Base-by-base conservation (phyloP, 2,797 vertebrate species). In the Liasis olivaceus region DNA sequence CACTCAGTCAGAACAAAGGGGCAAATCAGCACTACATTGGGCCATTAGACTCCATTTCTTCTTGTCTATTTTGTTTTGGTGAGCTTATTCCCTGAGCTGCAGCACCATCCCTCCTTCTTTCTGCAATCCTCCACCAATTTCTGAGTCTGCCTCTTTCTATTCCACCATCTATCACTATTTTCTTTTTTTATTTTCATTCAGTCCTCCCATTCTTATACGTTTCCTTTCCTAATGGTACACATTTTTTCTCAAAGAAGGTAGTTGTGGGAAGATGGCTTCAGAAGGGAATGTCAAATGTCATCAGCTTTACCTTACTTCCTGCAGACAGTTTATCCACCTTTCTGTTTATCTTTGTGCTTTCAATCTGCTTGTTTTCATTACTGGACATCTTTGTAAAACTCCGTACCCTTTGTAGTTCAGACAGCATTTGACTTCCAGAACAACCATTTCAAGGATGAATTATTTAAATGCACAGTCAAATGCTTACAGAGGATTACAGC, bases 301-400 rank as follows among this genome's bases (percentile, higher is more conserved):
- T 91, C 51, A 91, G 20, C 6, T 90, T 93, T 92, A 77, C 15
- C 26, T 77, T 90, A 64, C 72, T 31, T 95, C 90, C 77, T 93
- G 31, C 85, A 87, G 85, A 93, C 95, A 93, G 6, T n/a, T 94
- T 69, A 3, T 87, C 88, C 22, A 87, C 2, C 6, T 90, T 94
- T 26, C 17, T 72, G 1, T 92, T 95, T 89, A 84, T 94, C 2
- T 94, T 66, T 87, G 6, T 15, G 42, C 28, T 0, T 90, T 69
- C 22, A 69, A 72, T 81, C 20, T 93, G 0, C 77, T 95, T 88
- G 0, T 62, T 95, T 62, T 95, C 4, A 42, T 92, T 95, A 89
- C 47, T 90, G 24, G 86, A 31, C 87, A 59, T 88, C 88, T 92
- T 90, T 84, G 28, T 84, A 94, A 94, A 92, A 85, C 13, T 69